Base-by-base conservation (phyloP, 1,140 invertebrate genomes). In the Drosophila novamexicana region DNA sequence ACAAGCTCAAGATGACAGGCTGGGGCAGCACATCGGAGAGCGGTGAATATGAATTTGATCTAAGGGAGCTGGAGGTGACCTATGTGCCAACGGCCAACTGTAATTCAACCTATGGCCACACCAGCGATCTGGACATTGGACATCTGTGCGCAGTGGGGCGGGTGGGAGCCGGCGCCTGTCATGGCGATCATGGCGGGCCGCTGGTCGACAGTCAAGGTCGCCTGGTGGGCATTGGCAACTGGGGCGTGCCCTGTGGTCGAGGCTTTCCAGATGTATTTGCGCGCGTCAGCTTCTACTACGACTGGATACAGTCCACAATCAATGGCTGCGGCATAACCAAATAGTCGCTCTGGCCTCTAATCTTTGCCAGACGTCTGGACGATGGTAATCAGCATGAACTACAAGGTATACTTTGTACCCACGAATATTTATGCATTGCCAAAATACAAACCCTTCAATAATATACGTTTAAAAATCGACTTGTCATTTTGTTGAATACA, bases 61-160 rank as follows among this genome's bases (percentile, higher is more conserved):
- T 93, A 29, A 85, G 77, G 12, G 66, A 76, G 8, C 64, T 93
- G 36, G 70, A 92, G 14, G 36, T 92, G 14, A 78, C 49, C 6
- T 80, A 81, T 57, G 79, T 93, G 22, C 44, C 75, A 0, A 12
- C 59, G 9, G 58, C 54, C 7, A 68, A 63, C 8, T 91, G 90
- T 22, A 79, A 79, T 36, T 37, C 68, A 7, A 79, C 69, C 0
- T 85, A 65, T 1, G 47, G 63, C 0, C 50, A 76, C 22, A 75
- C 67, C 6, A 32, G 22, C 4, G 75, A 81, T 29, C 49, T 91
- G 18, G 91, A 79, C 37, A 1, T 63, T 6, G 83, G 91, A 0
- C 94, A 95, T 72, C 93, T 95, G 22, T 95, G 95, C 68, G 94
- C 94, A 0, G 90, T 94, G 9, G 94, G 94, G 0, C 93, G 89